Base-by-base conservation (phyloP, 2,888 invertebrate species). In the Asteroscopus sphinx region DNA sequence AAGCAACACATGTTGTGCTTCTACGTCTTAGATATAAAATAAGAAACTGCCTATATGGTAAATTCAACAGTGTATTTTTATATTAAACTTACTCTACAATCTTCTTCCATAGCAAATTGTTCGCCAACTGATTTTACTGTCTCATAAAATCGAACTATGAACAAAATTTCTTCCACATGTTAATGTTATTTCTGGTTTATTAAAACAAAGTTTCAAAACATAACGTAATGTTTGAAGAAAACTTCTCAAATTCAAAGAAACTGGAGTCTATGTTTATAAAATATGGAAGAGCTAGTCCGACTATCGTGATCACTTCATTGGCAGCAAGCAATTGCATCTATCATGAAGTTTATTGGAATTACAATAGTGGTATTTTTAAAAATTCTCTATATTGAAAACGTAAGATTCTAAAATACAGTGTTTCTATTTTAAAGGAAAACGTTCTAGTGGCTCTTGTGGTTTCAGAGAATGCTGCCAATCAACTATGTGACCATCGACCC, bases 201-300 rank as follows among this genome's bases (percentile, higher is more conserved):
- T 62, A 44, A 76, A 55, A 63, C 53, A 63, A 54, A 5, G 13
- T 79, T 79, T 81, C 76, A 80, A 75, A 86, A 86, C 81, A 88
- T 75, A 55, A 63, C 44, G 37, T 52, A 64, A 39, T 82, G 82
- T 86, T 87, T 83, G 70, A 77, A 68, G 58, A 75, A 62, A 62
- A 74, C 75, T 66, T 76, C 80, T 85, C 85, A 63, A 73, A 82
- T 87, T 83, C 71, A 74, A 73, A 69, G 54, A 55, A 65, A 76
- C 39, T 61, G 47, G 65, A 73, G 60, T 41, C 48, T 57, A 48
- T 86, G 86, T 91, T 91, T 89, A 82, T 79, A 86, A 89, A 89
- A 79, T 70, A 69, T 61, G 46, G 17, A 46, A 57, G 42, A 76
- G 64, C 47, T 60, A 66, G 68, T 59, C 63, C 57, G 54, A 68